Evolutionary conservation across 1,140 invertebrate species (phyloP), one percentile per base, ranked within the genome.

Genomic region (Drosophila biarmipes): DNA sequence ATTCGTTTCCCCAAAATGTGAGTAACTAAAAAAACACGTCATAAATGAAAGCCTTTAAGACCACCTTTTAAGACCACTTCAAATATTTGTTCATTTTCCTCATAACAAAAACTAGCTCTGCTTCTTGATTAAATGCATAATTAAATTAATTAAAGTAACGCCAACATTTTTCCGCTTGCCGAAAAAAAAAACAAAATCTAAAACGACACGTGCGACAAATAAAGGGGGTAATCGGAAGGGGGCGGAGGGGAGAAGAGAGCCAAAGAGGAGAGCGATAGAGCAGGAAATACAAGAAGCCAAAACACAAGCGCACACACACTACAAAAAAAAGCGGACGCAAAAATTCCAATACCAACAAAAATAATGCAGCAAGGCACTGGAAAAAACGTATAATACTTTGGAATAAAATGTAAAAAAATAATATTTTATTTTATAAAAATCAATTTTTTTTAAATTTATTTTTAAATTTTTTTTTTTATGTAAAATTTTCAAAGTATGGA

Each of bases 211-310:
- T 85, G 80, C 82, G 82, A 66, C 63, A 62, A 64, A 64, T 49
- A 64, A 12, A 21, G 19, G 17, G 7, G 6, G 38, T 4, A 2
- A 10, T 14, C 4, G 15, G 42, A 21, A 14, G 12, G 11, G 52
- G 14, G 0, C 8, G n/a, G n/a, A 38, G 14, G 1, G 11, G 4
- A n/a, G 29, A 49, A 64, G 42, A 58, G 51, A 29, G 17, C 51
- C 6, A n/a, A 24, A 48, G 49, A 24, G 42, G 17, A 37, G 21
- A 48, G 37, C 43, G 48, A 58, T 24, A 35, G 29, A 67, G 77
- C 66, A 80, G 81, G 80, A 80, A 86, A 80, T 62, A 78, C 63
- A 85, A 80, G 63, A 85, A 80, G 76, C 62, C 56, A 48, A 79
- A 54, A 64, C 40, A 72, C 73, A 46, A 54, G 27, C 31, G 42